These are phyloP conservation scores for Silvanus unidentatus DNA, from an alignment of 2,888 invertebrate genomes.

Conservation along the genomic window DNA sequence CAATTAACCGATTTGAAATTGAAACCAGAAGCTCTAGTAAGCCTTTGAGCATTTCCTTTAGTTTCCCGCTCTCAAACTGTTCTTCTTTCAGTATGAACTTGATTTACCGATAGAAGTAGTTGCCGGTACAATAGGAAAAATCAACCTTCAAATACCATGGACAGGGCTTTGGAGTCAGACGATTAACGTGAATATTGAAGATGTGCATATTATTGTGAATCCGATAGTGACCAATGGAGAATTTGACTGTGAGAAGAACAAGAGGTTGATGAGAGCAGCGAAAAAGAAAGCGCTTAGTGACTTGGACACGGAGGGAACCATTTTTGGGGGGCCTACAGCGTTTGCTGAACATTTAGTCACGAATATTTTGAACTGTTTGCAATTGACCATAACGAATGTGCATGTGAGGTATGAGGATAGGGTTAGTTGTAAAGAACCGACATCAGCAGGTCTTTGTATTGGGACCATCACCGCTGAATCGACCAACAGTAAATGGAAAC, in stretches of 20 bases:
- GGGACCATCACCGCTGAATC: constrained; percentile 73
- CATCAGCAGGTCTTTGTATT: constrained; percentile 72
- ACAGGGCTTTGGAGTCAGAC: constrained; percentile 68
- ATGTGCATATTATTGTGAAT: constrained; percentile 68
- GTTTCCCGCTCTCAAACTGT: not conserved
- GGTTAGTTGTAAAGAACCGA: constrained; percentile 58
- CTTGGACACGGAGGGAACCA: constrained; percentile 55
- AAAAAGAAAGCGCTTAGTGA: constrained; percentile 66
- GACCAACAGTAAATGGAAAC: constrained; percentile 78
- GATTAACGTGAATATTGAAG: constrained; percentile 67
- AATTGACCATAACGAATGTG: constrained; percentile 70
- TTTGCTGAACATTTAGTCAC: constrained; percentile 69
- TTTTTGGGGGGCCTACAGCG: constrained; percentile 58
- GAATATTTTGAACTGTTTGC: constrained; percentile 72
- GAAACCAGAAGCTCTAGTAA: constrained; percentile 76
- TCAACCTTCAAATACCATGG: constrained; percentile 74
- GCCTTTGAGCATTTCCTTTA: constrained; percentile 26
- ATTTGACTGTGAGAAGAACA: constrained; percentile 69
- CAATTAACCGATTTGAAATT: constrained; percentile 71
- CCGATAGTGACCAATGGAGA: constrained; percentile 63
- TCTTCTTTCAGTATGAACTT: constrained; percentile 64
- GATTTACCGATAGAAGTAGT: constrained; percentile 77
- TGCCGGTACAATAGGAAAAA: constrained; percentile 71
- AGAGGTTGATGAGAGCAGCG: constrained; percentile 63
- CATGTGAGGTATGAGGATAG: constrained; percentile 78